phyloP scores from a whole-genome alignment of 1,140 invertebrate genomes.

The Xylocopa sonorina region DNA sequence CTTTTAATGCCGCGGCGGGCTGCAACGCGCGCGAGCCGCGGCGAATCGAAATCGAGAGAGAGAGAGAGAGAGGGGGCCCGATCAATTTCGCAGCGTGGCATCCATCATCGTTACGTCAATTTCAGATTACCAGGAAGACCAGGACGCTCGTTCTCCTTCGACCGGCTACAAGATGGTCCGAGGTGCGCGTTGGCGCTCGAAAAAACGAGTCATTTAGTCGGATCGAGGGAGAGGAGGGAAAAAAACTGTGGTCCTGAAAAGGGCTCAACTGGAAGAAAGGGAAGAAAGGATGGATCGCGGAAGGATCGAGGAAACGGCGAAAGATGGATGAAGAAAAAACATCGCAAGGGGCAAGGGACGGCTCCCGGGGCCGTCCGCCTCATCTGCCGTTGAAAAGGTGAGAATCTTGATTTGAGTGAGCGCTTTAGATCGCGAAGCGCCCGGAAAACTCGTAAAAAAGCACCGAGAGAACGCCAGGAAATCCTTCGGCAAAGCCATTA shows the following conservation, averaged over 20 bases:
- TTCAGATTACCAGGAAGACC: slow-evolving; percentile 47
- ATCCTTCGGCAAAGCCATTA: slow-evolving; percentile 74
- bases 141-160: background rate
- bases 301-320: slow-evolving; percentile 33
- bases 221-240: background rate
- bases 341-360: slow-evolving; percentile 15
- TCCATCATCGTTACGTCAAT: slow-evolving; percentile 55
- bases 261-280: slow-evolving; percentile 35
- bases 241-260: slow-evolving; percentile 20
- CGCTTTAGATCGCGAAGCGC: slow-evolving; percentile 61
- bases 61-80: too few species aligned
- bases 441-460: slow-evolving; percentile 61
- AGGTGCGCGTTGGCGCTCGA: background rate
- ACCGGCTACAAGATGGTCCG: slow-evolving; percentile 13
- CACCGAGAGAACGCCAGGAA: slow-evolving; percentile 62
- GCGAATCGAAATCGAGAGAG: background rate
- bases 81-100: slow-evolving; percentile 17
- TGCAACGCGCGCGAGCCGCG: too few species aligned
- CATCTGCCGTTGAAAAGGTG: slow-evolving; percentile 67
- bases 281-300: slow-evolving; percentile 35
- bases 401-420: slow-evolving; percentile 72
- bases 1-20: too few species aligned
- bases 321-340: slow-evolving; percentile 65
- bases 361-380: slow-evolving; percentile 48
- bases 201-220: slow-evolving; percentile 53